Percentiles rank a stretch among this genome's conserved stretches.
Conservation (phyloP, 2,113 vertebrate species). For the Rhegmatorhina hoffmannsi region DNA sequence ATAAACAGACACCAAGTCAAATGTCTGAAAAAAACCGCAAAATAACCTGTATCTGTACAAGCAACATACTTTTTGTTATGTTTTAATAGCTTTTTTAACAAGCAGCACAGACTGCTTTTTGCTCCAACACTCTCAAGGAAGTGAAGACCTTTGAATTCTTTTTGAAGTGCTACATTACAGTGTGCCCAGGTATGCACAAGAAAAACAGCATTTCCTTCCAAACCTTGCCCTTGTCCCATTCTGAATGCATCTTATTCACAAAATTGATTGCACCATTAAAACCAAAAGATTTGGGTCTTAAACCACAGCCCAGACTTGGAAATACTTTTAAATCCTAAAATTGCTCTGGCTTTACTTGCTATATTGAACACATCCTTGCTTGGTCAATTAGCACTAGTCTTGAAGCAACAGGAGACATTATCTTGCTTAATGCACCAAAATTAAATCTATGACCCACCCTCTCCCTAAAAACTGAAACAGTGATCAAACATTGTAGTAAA, state of each 20-base stretch:
- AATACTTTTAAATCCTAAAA: not conserved
- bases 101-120: not conserved
- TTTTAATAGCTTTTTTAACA: not conserved
- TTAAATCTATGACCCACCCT: not conserved
- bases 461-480: not conserved
- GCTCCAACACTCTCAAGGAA: not conserved
- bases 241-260: constrained; percentile 7
- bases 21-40: not conserved
- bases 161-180: not conserved
- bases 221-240: not conserved
- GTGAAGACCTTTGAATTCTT: not conserved
- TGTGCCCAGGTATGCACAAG: not conserved
- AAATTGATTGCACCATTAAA: not conserved
- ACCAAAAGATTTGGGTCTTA: not conserved
- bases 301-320: not conserved
- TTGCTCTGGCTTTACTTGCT: not conserved
- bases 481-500: not conserved
- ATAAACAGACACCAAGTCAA: not conserved
- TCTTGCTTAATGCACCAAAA: not conserved
- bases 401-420: not conserved
- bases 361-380: not conserved
- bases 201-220: constrained; percentile 4
- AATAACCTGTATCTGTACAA: not conserved
- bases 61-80: not conserved
- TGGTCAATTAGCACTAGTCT: not conserved